phyloP scores from a whole-genome alignment of 2,797 vertebrate genomes.

The Gouania willdenowi region DNA sequence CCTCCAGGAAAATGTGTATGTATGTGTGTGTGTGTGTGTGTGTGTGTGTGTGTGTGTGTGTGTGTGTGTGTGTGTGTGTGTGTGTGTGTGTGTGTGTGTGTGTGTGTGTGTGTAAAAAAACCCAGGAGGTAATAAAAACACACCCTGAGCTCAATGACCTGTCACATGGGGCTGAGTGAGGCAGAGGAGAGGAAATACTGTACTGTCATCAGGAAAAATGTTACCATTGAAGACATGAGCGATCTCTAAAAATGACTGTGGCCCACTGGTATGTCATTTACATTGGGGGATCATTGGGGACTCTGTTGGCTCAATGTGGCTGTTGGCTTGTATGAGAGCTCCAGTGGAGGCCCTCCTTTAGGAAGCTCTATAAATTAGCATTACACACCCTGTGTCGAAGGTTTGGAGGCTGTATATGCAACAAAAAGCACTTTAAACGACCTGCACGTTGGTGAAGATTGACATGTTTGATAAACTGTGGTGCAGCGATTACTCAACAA shows the following conservation, averaged over 20 bases:
- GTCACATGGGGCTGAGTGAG: conserved; percentile 34
- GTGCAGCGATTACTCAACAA: no score
- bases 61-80: no score
- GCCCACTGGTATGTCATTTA: conserved; percentile 29
- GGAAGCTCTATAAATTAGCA: no score
- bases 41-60: no score
- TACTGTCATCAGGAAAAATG: conserved; percentile 21
- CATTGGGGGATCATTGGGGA: conserved; percentile 2
- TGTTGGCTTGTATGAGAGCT: conserved; percentile 11
- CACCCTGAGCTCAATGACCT: conserved; percentile 10
- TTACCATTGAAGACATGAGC: conserved; percentile 23
- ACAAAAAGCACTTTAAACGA: no score
- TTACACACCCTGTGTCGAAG: no score
- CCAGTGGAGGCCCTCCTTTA: neutral
- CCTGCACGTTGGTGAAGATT: no score
- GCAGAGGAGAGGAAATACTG: conserved; percentile 6
- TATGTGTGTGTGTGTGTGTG: no score
- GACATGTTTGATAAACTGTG: no score
- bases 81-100: no score
- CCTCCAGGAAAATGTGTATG: conserved; percentile 26
- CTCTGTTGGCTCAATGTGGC: conserved; percentile 44
- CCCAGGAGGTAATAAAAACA: conserved; percentile 11
- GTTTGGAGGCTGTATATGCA: no score
- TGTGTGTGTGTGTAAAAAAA: no score
- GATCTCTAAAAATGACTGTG: conserved; percentile 15